phyloP scores from a whole-genome alignment of 1,140 invertebrate genomes.

The Ladona fulva region DNA sequence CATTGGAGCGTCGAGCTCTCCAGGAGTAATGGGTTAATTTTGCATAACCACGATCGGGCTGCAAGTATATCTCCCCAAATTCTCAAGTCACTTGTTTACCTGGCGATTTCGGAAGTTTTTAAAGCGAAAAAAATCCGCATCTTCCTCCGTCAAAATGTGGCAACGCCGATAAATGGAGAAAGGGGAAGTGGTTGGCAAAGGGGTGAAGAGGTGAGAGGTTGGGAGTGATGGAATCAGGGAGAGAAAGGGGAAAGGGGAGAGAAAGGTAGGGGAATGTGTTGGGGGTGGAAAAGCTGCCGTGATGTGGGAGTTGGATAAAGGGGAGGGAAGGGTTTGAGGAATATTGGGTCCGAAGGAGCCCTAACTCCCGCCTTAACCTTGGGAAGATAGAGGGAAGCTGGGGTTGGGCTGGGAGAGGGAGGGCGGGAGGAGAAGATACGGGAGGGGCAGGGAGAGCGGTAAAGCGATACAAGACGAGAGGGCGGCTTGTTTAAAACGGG shows the following conservation, averaged over 20 bases:
- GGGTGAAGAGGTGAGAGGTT: neutral
- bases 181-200: neutral
- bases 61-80: too few species aligned
- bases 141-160: too few species aligned
- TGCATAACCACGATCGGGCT: too few species aligned
- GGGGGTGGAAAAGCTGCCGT: too few species aligned
- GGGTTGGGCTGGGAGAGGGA: constrained; percentile 12
- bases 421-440: neutral
- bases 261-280: too few species aligned
- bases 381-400: too few species aligned
- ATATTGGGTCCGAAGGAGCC: neutral
- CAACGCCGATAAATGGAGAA: neutral
- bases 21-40: too few species aligned
- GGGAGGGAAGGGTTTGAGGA: neutral
- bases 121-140: too few species aligned
- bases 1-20: too few species aligned
- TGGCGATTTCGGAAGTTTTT: too few species aligned
- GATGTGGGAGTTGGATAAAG: neutral
- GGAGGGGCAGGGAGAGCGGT: neutral
- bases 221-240: neutral
- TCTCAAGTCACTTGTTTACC: too few species aligned
- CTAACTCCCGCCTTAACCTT: too few species aligned
- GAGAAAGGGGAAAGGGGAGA: neutral
- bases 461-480: neutral
- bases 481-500: constrained; percentile 1